A percentile compares a stretch with the other conserved stretches of the same genome.
Conservation (phyloP, 2,888 invertebrate species). For the Rugalucina vietnamica region DNA sequence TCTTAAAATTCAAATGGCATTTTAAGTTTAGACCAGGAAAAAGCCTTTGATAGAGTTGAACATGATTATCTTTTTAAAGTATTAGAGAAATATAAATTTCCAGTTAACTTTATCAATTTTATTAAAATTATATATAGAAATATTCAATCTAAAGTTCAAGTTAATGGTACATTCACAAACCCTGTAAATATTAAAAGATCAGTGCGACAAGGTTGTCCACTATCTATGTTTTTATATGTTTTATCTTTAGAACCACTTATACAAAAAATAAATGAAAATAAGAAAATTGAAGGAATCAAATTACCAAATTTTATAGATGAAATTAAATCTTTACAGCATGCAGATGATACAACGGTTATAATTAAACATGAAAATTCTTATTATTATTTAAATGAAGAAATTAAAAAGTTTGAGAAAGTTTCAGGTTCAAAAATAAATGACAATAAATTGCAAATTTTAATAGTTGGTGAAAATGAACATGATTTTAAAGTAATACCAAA, state of each 20-base stretch:
- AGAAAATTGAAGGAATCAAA: constrained; percentile 5
- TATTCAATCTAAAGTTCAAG: neutral
- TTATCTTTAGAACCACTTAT: neutral
- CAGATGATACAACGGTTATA: constrained; percentile 13
- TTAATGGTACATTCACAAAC: neutral
- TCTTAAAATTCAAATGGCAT: too few relatives aligned
- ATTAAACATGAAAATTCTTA: neutral
- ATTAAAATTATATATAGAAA: constrained; percentile 9
- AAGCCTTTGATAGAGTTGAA: neutral
- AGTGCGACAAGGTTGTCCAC: constrained; percentile 20
- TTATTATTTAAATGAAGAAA: neutral
- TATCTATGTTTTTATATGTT: constrained; percentile 15
- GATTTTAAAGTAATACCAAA: neutral
- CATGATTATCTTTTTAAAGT: neutral
- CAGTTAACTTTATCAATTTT: neutral
- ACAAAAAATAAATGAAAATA: neutral
- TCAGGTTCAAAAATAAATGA: constrained; percentile 32
- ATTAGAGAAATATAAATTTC: constrained; percentile 14
- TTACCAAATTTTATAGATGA: neutral
- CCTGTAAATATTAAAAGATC: neutral
- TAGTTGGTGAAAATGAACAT: neutral
- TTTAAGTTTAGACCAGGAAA: neutral
- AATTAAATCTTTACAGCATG: constrained; percentile 10
- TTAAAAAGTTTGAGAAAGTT: neutral
- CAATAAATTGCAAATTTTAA: constrained; percentile 14